phyloP scores from a whole-genome alignment of 2,113 vertebrate species.

The Salvelinus fontinalis region DNA sequence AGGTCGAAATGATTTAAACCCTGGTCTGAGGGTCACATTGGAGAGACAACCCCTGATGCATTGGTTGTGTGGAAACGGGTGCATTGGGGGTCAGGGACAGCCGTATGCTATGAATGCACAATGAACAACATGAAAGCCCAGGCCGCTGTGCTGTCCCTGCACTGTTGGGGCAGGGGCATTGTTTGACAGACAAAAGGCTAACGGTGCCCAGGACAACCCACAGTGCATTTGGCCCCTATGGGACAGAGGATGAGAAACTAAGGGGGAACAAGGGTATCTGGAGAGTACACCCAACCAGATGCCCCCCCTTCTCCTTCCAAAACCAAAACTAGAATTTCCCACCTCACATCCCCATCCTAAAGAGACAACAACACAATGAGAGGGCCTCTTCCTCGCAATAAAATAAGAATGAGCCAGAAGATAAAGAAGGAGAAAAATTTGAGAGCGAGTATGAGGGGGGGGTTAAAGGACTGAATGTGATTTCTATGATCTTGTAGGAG shows the following conservation, averaged over 20 bases:
- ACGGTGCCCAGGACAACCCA: slow-evolving; percentile 2
- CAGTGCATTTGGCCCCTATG: neutral
- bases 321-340: neutral
- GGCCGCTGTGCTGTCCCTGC: neutral
- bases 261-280: neutral
- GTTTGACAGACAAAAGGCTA: slow-evolving; percentile 10
- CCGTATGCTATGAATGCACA: slow-evolving; percentile 8
- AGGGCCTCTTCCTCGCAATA: neutral
- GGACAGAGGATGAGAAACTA: neutral
- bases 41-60: neutral
- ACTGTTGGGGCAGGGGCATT: neutral
- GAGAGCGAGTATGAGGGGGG: neutral
- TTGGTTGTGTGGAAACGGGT: neutral
- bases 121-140: neutral
- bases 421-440: neutral
- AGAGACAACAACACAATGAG: slow-evolving; percentile 1
- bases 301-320: neutral
- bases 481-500: slow-evolving; percentile 3
- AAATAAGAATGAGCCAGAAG: neutral
- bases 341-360: neutral
- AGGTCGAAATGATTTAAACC: neutral
- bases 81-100: neutral
- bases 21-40: neutral
- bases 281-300: neutral
- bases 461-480: neutral